phyloP scores from a whole-genome alignment of 2,797 vertebrate species.

The Synaphobranchus kaupii region DNA sequence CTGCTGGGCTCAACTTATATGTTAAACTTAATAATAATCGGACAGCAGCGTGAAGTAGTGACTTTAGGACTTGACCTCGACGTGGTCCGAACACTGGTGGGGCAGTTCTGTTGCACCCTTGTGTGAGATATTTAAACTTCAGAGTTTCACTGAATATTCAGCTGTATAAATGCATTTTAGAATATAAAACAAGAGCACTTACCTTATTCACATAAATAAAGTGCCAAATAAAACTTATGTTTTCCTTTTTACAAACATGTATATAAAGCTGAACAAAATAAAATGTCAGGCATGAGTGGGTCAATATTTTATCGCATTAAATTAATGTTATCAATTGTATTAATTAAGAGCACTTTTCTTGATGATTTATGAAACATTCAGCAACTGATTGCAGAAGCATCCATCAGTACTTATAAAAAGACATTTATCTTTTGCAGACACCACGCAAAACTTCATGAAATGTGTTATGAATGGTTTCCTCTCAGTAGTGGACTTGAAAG shows the following conservation, averaged over 20 bases:
- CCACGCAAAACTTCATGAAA: not conserved
- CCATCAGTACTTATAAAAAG: not conserved
- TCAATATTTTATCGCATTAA: not conserved
- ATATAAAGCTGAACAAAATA: not conserved
- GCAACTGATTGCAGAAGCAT: conserved; percentile 2
- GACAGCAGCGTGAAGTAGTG: not conserved
- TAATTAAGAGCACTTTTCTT: not conserved
- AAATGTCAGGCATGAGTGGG: not conserved
- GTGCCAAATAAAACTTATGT: not conserved
- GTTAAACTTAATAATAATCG: not conserved
- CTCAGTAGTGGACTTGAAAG: not conserved
- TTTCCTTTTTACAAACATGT: too few species aligned
- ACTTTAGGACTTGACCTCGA: not conserved
- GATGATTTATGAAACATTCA: not conserved
- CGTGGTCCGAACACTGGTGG: not conserved
- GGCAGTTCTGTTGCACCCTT: not conserved
- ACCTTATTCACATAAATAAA: not conserved
- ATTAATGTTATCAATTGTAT: not conserved
- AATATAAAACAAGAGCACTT: not conserved
- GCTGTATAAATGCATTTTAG: not conserved
- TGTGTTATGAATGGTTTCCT: not conserved
- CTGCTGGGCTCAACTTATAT: not conserved
- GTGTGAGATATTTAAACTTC: not conserved
- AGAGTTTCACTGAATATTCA: not conserved
- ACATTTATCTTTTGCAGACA: not conserved